These are phyloP conservation scores for Nanorana parkeri DNA, from an alignment of 2,113 vertebrate genomes.

Conservation along the genomic window DNA sequence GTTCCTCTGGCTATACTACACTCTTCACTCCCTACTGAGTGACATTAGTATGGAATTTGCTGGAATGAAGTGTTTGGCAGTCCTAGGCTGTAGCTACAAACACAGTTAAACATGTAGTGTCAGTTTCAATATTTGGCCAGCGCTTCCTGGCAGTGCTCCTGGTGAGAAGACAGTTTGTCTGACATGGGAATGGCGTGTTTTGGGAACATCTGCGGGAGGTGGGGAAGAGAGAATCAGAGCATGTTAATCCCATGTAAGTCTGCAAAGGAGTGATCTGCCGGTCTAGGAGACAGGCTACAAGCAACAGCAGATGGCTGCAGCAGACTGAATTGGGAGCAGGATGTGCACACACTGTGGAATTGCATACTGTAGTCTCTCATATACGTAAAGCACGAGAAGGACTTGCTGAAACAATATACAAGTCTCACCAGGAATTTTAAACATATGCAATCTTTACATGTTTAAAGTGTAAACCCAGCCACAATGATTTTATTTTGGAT, in stretches of 20 bases:
- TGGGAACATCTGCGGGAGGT: slow-evolving; percentile 46
- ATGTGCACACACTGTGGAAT: not conserved
- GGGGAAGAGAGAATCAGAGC: slow-evolving; percentile 36
- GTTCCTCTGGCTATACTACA: too few species aligned
- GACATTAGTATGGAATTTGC: too few species aligned
- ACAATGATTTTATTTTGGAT: too few species aligned
- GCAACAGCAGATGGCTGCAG: slow-evolving; percentile 41
- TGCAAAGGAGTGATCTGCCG: slow-evolving; percentile 18
- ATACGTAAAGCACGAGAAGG: too few species aligned
- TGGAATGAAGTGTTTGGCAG: not conserved
- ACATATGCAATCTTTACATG: too few species aligned
- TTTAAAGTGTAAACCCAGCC: too few species aligned
- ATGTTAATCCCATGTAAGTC: slow-evolving; percentile 32
- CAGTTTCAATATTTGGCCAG: slow-evolving; percentile 9
- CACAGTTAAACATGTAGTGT: not conserved
- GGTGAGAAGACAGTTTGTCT: slow-evolving; percentile 35
- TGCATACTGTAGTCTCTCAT: too few species aligned
- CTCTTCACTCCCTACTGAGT: too few species aligned
- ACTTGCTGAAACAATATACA: too few species aligned
- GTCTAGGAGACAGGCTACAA: not conserved
- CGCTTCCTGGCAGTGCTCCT: slow-evolving; percentile 35
- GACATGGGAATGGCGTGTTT: slow-evolving; percentile 43
- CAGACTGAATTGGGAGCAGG: not conserved
- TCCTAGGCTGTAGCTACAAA: not conserved
- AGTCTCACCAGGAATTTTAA: too few species aligned